These are phyloP conservation scores for Gallinago undulata DNA, from an alignment of 2,113 vertebrate species.

Conservation along the genomic window DNA sequence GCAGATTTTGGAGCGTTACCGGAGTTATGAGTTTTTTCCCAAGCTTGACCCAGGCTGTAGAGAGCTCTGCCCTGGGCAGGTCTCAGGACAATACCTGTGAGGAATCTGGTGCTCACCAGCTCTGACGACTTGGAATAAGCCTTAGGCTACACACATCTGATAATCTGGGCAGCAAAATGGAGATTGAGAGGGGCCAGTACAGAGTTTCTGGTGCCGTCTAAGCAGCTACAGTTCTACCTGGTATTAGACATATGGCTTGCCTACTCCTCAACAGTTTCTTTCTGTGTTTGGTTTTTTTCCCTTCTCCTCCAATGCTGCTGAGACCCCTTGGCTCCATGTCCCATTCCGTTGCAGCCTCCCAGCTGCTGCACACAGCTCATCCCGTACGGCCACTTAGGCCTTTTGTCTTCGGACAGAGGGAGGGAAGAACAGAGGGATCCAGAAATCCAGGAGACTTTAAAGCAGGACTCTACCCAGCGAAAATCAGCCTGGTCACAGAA, in stretches of 20 bases:
- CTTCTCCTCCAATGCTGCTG: background rate
- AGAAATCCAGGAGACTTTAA: background rate
- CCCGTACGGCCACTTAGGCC: background rate
- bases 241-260: background rate
- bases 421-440: background rate
- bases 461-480: background rate
- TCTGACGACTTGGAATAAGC: background rate
- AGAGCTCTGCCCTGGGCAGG: background rate
- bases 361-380: background rate
- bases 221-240: background rate
- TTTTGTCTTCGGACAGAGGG: background rate
- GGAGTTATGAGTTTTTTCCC: background rate
- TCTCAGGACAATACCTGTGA: background rate
- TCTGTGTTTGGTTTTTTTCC: no score
- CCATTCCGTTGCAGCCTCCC: background rate
- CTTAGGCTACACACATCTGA: background rate
- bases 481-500: background rate
- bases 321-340: background rate
- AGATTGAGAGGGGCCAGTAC: background rate
- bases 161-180: background rate
- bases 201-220: background rate
- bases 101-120: background rate
- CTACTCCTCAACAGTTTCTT: background rate
- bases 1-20: background rate
- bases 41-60: background rate